These are phyloP conservation scores for Philonicus albiceps DNA, from an alignment of 2,888 invertebrate genomes.

Conservation along the genomic window DNA sequence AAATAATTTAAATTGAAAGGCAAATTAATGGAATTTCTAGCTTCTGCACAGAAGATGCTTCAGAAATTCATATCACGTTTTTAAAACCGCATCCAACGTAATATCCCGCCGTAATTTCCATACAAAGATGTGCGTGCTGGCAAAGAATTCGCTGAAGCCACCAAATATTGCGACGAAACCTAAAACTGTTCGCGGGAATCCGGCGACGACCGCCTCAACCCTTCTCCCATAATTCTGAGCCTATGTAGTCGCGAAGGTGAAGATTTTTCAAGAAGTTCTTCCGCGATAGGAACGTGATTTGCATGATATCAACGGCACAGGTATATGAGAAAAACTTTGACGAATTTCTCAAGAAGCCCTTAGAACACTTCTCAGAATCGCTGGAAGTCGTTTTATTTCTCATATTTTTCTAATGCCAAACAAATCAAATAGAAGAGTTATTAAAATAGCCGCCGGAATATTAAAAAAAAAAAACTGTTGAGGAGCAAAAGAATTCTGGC, in stretches of 20 bases:
- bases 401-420: background rate
- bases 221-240: background rate
- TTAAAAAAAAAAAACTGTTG: background rate
- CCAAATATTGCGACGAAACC: background rate
- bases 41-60: background rate
- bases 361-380: background rate
- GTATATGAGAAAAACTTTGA: background rate
- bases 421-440: slow-evolving; percentile 16
- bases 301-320: background rate
- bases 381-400: background rate
- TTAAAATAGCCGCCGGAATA: background rate
- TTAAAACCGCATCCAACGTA: background rate
- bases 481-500: background rate
- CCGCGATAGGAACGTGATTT: slow-evolving; percentile 18
- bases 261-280: slow-evolving; percentile 11
- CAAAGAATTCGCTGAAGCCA: background rate
- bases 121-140: background rate
- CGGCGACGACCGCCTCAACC: background rate
- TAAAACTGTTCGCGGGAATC: background rate
- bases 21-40: background rate
- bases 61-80: background rate
- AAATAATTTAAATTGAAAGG: background rate
- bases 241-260: background rate
- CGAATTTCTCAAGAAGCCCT: background rate
- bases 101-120: background rate